Evolutionary conservation across 2,888 invertebrate species (phyloP).

Genomic region (Cordilura impudica): DNA sequence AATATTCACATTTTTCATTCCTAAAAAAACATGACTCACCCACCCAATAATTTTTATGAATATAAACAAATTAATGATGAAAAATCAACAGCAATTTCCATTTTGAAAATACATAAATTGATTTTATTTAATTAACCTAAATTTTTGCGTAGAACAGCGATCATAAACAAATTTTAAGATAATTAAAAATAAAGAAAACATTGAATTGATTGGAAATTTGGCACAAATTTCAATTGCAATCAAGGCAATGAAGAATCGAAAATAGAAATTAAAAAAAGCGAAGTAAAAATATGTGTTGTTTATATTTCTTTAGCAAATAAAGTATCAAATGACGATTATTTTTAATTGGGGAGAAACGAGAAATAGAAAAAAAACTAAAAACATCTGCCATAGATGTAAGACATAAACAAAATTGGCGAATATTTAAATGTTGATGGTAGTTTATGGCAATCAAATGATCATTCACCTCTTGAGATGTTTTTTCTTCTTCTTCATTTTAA

Average conservation of each 20-base stretch:
- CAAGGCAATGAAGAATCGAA: background rate
- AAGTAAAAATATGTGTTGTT: background rate
- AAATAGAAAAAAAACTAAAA: conserved; percentile 13
- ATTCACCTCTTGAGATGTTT: conserved; percentile 44
- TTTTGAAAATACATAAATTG: background rate
- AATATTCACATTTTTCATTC: background rate
- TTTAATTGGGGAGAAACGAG: background rate
- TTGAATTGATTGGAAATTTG: background rate
- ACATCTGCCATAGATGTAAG: conserved; percentile 42
- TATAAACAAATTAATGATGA: background rate
- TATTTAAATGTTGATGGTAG: background rate
- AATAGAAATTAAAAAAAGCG: background rate
- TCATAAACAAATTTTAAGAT: background rate
- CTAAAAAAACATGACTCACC: background rate
- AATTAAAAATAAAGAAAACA: background rate
- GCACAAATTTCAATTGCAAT: background rate
- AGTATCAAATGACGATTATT: conserved; percentile 26
- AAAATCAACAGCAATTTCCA: background rate
- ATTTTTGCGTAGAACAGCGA: background rate
- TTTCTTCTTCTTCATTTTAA: background rate
- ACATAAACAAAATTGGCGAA: conserved; percentile 27
- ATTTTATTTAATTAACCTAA: background rate
- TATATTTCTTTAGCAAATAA: conserved; percentile 13
- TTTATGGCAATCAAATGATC: conserved; percentile 52
- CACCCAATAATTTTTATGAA: too few relatives aligned